Evolutionary conservation across 2,888 invertebrate species (phyloP), one percentile per base, ranked within the genome.

Genomic region (Merodon equestris): DNA sequence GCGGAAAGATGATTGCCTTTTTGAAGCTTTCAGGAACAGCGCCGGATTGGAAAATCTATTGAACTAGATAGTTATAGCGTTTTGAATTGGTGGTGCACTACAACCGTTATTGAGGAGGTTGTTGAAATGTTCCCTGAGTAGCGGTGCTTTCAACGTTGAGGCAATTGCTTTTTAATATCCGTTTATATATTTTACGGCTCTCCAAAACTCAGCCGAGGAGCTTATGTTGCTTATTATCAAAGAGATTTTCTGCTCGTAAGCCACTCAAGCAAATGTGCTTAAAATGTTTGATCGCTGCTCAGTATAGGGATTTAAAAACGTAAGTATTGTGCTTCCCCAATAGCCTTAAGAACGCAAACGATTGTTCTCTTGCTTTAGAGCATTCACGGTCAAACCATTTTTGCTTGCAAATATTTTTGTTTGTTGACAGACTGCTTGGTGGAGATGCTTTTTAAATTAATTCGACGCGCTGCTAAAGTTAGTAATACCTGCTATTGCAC

Each of bases 251-350:
- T 3, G 18, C 9, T 17, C 47, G 12, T 18, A 47, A 9, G 18
- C 17, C 9, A 9, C 1, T 13, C 13, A 13, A 15, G 1, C 45
- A 45, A 15, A 45, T 1, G 15, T 15, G 36, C 36, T 36, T 36
- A 10, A 9, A 36, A 17, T 45, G 15, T 45, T 15, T 45, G 1
- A 13, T 45, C 10, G 45, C 15, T 45, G 14, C 9, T 13, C 45
- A 14, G 17, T 45, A 45, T 18, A 15, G 18, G 9, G 12, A 47
- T 47, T 47, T 47, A 47, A 47, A 47, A 18, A 47, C 18, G 18
- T 9, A 17, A 17, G 18, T 17, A 18, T 47, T 47, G 18, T 47
- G 47, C 18, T 5, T 47, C 12, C 47, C 9, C 17, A 47, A 47
- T 18, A 47, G 18, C 10, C 14, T 47, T 18, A 47, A 10, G 47